These are phyloP conservation scores for Leptoteleia sp. DNA, from an alignment of 1,140 invertebrate species.

Conservation along the genomic window DNA sequence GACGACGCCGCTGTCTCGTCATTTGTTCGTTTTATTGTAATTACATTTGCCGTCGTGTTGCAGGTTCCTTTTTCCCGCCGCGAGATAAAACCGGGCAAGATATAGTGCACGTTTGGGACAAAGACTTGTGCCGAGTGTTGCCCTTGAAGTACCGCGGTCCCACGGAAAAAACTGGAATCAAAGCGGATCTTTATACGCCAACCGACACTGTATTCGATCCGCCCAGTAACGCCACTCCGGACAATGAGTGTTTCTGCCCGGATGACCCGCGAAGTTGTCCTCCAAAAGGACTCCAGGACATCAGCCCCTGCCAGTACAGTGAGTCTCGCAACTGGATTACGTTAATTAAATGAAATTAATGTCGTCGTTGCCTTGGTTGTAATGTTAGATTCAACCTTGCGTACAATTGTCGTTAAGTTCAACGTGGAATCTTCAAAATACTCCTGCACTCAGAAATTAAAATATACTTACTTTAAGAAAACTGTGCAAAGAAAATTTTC, in stretches of 20 bases:
- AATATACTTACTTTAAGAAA: too few relatives aligned
- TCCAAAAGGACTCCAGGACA: constrained; percentile 89
- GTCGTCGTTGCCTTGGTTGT: neutral
- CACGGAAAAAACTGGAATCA: constrained; percentile 85
- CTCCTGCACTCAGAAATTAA: too few relatives aligned
- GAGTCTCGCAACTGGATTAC: neutral
- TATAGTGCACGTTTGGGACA: constrained; percentile 90
- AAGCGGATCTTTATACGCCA: constrained; percentile 87
- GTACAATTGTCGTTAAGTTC: too few relatives aligned
- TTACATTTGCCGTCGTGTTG: constrained; percentile 5
- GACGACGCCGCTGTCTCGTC: neutral
- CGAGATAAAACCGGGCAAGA: constrained; percentile 87
- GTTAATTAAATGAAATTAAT: neutral
- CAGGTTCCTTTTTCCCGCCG: constrained; percentile 90
- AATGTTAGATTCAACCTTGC: too few relatives aligned
- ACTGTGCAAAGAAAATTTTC: too few relatives aligned
- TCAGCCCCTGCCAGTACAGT: constrained; percentile 91
- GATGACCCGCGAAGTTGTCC: constrained; percentile 85
- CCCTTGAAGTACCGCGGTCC: constrained; percentile 87
- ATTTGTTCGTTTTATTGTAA: too few relatives aligned
- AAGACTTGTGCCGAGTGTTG: constrained; percentile 91
- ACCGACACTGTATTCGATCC: constrained; percentile 86
- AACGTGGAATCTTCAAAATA: too few relatives aligned
- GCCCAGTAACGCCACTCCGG: constrained; percentile 83
- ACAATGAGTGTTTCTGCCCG: constrained; percentile 91